Percentiles rank a stretch among this genome's conserved stretches.
These are phyloP conservation scores for Ploceus nigricollis DNA, from an alignment of 2,113 vertebrate species.

Conservation along the genomic window DNA sequence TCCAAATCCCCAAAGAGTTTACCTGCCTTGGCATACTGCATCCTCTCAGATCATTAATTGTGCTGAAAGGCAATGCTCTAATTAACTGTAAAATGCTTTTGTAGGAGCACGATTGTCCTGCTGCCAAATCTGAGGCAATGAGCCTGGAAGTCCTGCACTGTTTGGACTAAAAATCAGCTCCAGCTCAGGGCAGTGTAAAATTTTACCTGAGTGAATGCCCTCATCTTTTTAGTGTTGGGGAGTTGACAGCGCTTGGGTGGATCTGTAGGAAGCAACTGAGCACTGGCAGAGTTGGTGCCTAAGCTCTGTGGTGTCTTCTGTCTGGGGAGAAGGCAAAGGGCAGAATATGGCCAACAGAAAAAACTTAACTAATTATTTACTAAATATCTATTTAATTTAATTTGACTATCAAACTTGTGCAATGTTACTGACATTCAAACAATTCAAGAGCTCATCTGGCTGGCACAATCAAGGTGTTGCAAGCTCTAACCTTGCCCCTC, in stretches of 20 bases:
- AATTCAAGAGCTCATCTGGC: neutral
- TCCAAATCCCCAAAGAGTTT: neutral
- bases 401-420: neutral
- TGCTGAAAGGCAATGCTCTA: neutral
- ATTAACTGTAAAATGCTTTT: neutral
- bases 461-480: fast-evolving
- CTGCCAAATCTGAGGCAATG: neutral
- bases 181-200: neutral
- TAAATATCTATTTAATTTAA: neutral
- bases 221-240: neutral
- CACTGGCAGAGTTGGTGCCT: neutral
- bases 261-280: neutral
- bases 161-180: neutral
- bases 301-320: neutral
- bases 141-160: neutral
- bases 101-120: neutral
- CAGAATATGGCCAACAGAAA: neutral
- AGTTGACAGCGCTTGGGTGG: neutral
- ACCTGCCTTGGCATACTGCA: neutral
- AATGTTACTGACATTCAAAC: neutral
- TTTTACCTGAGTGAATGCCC: neutral
- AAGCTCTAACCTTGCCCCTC: neutral
- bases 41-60: neutral
- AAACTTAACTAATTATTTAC: neutral
- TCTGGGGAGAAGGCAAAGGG: neutral